A percentile compares a stretch with the other conserved stretches of the same genome.
Evolutionary conservation across 2,888 invertebrate genomes (phyloP).

Genomic region (Plutella xylostella): DNA sequence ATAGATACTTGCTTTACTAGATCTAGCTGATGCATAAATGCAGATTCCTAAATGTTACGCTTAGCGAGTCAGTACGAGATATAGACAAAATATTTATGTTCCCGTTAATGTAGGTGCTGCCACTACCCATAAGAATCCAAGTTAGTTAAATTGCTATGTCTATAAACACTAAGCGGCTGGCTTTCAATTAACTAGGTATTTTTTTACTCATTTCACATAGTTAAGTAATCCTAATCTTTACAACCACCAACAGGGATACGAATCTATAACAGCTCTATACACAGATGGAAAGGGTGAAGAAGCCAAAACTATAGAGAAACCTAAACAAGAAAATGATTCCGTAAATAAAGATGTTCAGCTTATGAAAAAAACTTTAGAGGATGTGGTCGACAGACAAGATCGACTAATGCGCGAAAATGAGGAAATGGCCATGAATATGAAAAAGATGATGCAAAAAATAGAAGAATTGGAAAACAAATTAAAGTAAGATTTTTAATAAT

Average conservation of each 20-base stretch:
- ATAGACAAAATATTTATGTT: too few relatives aligned
- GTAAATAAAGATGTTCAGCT: slow-evolving; percentile 32
- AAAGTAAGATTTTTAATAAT: slow-evolving; percentile 44
- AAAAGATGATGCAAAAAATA: slow-evolving; percentile 40
- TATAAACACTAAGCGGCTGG: too few relatives aligned
- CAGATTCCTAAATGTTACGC: too few relatives aligned
- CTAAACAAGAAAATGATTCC: slow-evolving; percentile 16
- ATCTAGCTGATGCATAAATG: too few relatives aligned
- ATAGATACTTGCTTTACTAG: too few relatives aligned
- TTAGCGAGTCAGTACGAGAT: too few relatives aligned
- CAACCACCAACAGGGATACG: slow-evolving; percentile 47
- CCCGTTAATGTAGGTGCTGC: too few relatives aligned
- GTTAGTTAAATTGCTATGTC: too few relatives aligned
- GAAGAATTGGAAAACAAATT: slow-evolving; percentile 48
- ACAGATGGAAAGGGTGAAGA: slow-evolving; percentile 23
- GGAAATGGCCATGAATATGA: slow-evolving; percentile 36
- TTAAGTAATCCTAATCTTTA: too few relatives aligned
- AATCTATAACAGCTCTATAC: slow-evolving; percentile 50
- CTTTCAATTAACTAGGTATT: too few relatives aligned
- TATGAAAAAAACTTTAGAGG: slow-evolving; percentile 32
- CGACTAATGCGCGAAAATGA: slow-evolving; percentile 40
- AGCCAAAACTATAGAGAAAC: neutral
- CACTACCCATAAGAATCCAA: too few relatives aligned
- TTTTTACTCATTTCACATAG: too few relatives aligned
- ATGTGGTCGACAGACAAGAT: slow-evolving; percentile 37